Base-by-base conservation (phyloP, 2,113 vertebrate species). In the Vicugna pacos region DNA sequence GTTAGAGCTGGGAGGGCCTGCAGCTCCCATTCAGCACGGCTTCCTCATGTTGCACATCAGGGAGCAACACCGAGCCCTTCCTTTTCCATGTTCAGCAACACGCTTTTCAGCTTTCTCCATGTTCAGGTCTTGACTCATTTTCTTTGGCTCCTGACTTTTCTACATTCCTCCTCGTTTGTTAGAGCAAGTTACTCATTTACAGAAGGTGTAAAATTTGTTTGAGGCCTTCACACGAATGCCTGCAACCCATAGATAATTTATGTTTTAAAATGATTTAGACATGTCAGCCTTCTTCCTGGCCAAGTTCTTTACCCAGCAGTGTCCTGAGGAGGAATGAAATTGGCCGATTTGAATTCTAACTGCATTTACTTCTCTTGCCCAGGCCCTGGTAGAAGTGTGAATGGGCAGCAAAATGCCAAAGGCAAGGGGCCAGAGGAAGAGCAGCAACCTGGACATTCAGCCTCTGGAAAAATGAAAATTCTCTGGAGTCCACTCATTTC, bases 91-190 rank as follows among this genome's bases (percentile, higher is more conserved):
- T 52, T 24, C 46, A 87, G 70, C 38, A 58, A 92, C 42, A 65
- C 67, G 14, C 26, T 70, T 73, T 90, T 95, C 35, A 87, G 14
- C 52, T 95, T 95, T 76, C 87, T 97, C 58, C 84, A 79, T 72
- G 35, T 89, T 94, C 77, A 93, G 48, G 32, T 92, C 90, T 79
- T 65, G 79, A 72, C 83, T 97, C 54, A 60, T 95, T 98, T 96
- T 89, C 83, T 96, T 96, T 96, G 97, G 64, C 95, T 86, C 15
- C 56, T 15, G 12, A 91, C 46, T 91, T 62, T 76, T 89, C 91
- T 88, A 95, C 52, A 64, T 94, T 96, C 84, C 52, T 95, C 70
- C 64, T 89, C 77, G n/a, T 65, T 87, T 64, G 96, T 65, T 82
- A 76, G 67, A 94, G 70, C 26, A 93, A 93, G 54, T 38, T 58